phyloP scores from a whole-genome alignment of 2,797 vertebrate genomes.

The Babyrousa celebensis region DNA sequence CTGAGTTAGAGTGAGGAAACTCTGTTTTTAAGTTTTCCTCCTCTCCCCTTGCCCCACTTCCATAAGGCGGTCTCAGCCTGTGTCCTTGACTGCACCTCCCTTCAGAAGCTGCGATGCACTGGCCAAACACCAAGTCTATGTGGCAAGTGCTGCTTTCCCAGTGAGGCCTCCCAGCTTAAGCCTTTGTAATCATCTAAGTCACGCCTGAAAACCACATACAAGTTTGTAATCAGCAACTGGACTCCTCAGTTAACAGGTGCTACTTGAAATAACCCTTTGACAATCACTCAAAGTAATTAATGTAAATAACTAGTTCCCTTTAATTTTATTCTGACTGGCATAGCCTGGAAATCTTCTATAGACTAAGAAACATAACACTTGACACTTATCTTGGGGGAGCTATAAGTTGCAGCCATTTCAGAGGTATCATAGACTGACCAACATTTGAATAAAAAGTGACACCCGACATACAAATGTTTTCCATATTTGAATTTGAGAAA shows the following conservation, averaged over 20 bases:
- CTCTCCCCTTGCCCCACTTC: no score
- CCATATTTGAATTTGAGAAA: neutral
- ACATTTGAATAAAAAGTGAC: slow-evolving; percentile 23
- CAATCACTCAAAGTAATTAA: neutral
- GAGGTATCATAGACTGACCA: neutral
- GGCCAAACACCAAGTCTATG: fast-evolving
- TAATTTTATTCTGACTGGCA: neutral
- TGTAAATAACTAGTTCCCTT: neutral
- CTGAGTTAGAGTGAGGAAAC: neutral
- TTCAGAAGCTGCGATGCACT: neutral
- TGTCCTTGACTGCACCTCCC: neutral
- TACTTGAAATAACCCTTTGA: neutral
- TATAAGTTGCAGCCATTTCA: neutral
- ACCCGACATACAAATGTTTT: neutral
- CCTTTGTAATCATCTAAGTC: neutral
- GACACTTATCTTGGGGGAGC: neutral
- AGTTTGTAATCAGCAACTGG: neutral
- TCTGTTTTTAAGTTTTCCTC: neutral
- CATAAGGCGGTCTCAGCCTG: neutral
- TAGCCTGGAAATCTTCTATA: neutral
- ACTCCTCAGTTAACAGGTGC: neutral
- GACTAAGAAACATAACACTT: neutral
- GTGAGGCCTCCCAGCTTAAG: neutral
- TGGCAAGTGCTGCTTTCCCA: neutral
- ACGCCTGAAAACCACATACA: neutral